These are phyloP conservation scores for Chelonus insularis DNA, from an alignment of 1,140 invertebrate species.

Conservation along the genomic window DNA sequence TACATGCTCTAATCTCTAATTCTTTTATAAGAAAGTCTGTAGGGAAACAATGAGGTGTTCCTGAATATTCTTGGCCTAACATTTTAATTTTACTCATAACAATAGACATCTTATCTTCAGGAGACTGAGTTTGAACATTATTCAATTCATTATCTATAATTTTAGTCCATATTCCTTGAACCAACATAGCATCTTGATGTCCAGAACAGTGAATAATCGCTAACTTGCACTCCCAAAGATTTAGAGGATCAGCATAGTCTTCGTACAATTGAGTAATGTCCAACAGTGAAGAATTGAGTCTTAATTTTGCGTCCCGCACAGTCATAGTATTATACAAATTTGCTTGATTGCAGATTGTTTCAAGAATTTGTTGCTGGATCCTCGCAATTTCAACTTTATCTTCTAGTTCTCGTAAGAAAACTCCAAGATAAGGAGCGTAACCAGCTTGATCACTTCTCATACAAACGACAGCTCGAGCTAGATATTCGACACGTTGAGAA, in stretches of 20 bases:
- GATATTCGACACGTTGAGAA: conserved; percentile 81
- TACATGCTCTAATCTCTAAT: conserved; percentile 74
- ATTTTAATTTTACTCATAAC: conserved; percentile 75
- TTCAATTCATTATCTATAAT: conserved; percentile 67
- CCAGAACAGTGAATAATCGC: conserved; percentile 84
- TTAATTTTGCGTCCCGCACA: conserved; percentile 57
- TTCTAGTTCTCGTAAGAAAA: conserved; percentile 89
- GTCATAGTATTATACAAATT: conserved; percentile 44
- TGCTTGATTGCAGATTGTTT: conserved; percentile 63
- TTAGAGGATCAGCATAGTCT: conserved; percentile 79
- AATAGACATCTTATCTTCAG: conserved; percentile 68
- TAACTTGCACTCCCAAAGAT: conserved; percentile 83
- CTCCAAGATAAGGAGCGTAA: conserved; percentile 75
- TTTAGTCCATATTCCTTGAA: conserved; percentile 80
- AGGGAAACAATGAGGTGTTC: conserved; percentile 76
- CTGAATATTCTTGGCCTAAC: conserved; percentile 72
- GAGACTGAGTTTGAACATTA: conserved; percentile 40
- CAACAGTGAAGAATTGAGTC: conserved; percentile 66
- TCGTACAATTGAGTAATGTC: conserved; percentile 79
- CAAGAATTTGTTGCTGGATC: conserved; percentile 75
- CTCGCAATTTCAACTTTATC: conserved; percentile 90
- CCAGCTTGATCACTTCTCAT: conserved; percentile 84
- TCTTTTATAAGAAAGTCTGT: conserved; percentile 75
- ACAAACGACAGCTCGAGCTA: conserved; percentile 93
- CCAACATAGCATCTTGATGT: conserved; percentile 75